These are phyloP conservation scores for Brachyalestes nurse DNA, from an alignment of 2,797 vertebrate genomes.

Conservation along the genomic window DNA sequence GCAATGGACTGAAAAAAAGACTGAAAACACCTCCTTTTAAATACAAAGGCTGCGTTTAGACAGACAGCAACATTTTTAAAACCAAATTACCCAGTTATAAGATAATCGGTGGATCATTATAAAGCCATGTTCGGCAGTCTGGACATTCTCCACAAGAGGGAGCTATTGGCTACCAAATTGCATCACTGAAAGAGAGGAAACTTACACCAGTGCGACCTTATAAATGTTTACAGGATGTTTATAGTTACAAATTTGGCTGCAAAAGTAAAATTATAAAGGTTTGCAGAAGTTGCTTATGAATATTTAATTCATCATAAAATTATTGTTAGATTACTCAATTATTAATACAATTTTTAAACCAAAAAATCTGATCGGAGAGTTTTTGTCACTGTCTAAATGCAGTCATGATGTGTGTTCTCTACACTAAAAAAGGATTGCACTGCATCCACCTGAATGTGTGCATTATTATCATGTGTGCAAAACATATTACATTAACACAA, in stretches of 20 bases:
- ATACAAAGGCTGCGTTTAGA: not conserved
- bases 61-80: not conserved
- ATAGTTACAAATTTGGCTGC: too few relatives aligned
- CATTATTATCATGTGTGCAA: not conserved
- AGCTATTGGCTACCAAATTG: too few relatives aligned
- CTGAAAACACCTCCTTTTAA: slow-evolving; percentile 23
- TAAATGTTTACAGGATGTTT: too few relatives aligned
- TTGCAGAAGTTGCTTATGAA: too few relatives aligned
- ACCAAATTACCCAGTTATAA: too few relatives aligned
- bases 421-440: not conserved
- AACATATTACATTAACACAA: not conserved
- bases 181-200: too few relatives aligned
- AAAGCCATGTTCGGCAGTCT: too few relatives aligned
- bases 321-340: not conserved
- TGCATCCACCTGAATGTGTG: not conserved
- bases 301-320: not conserved
- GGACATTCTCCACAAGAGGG: not conserved
- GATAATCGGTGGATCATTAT: too few relatives aligned
- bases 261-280: too few relatives aligned
- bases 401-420: not conserved
- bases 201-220: too few relatives aligned
- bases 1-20: not conserved
- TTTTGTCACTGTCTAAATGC: not conserved
- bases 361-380: not conserved
- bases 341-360: not conserved